Percentiles rank a stretch among this genome's conserved stretches.
phyloP scores from a whole-genome alignment of 2,113 vertebrate genomes.

The Archilochus colubris region DNA sequence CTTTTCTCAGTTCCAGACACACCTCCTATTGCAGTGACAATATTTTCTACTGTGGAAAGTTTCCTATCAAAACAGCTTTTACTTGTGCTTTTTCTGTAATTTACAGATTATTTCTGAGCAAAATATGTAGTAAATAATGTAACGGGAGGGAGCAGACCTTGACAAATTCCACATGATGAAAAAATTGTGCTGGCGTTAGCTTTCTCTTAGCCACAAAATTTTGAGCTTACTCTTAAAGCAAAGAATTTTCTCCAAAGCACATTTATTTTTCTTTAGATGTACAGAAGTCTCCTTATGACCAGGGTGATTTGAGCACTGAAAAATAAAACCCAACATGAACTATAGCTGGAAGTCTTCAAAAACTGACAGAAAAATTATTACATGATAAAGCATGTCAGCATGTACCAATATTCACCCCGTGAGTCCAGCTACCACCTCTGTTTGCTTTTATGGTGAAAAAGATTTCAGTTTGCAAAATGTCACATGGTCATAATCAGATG shows the following conservation, averaged over 20 bases:
- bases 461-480: neutral
- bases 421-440: neutral
- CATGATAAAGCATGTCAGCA: neutral
- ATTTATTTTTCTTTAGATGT: neutral
- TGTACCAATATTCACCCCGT: neutral
- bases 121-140: neutral
- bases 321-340: neutral
- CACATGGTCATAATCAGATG: neutral
- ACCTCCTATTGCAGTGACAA: neutral
- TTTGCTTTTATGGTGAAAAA: neutral
- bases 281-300: neutral
- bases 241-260: neutral
- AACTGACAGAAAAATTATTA: neutral
- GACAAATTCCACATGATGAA: neutral
- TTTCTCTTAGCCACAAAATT: neutral
- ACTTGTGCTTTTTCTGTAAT: neutral
- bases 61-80: neutral
- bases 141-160: neutral
- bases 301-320: neutral
- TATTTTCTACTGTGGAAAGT: neutral
- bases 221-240: neutral
- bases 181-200: neutral
- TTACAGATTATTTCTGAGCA: neutral
- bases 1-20: neutral
- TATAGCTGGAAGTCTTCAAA: neutral